Evolutionary conservation across 2,797 vertebrate genomes (phyloP).

Genomic region (Ctenopoma multispine): DNA sequence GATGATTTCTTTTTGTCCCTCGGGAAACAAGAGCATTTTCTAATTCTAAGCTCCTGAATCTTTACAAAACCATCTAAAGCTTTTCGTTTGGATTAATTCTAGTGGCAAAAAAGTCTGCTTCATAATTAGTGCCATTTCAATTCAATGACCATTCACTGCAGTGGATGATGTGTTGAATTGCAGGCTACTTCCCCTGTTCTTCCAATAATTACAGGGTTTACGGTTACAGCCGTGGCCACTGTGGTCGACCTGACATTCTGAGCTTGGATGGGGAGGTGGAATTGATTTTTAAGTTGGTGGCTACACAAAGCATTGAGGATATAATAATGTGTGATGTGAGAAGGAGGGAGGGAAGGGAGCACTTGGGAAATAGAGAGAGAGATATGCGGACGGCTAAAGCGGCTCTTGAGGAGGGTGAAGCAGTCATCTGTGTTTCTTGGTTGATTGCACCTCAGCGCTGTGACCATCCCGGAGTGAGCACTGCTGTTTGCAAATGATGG

Average conservation of each 20-base stretch:
- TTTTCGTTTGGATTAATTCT: slow-evolving; percentile 12
- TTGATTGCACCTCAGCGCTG: slow-evolving; percentile 55
- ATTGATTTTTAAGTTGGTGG: slow-evolving; percentile 69
- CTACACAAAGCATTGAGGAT: slow-evolving; percentile 34
- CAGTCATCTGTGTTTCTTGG: slow-evolving; percentile 49
- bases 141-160: slow-evolving; percentile 18
- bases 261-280: slow-evolving; percentile 43
- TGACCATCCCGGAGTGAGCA: slow-evolving; percentile 26
- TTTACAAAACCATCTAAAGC: slow-evolving; percentile 2
- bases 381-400: slow-evolving; percentile 46
- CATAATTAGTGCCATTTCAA: slow-evolving; percentile 39
- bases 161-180: slow-evolving; percentile 41
- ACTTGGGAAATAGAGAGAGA: slow-evolving; percentile 34
- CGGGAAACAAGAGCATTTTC: background rate
- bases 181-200: slow-evolving; percentile 29
- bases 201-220: slow-evolving; percentile 53
- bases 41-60: background rate
- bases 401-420: slow-evolving; percentile 47
- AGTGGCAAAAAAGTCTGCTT: slow-evolving; percentile 13
- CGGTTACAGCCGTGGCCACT: slow-evolving; percentile 18
- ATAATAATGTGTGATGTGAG: slow-evolving; percentile 49
- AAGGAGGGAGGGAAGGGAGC: slow-evolving; percentile 43
- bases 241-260: slow-evolving; percentile 25
- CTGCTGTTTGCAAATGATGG: slow-evolving; percentile 59
- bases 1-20: slow-evolving; percentile 8